Evolutionary conservation across 1,140 invertebrate species (phyloP).

Genomic region (Streblospio benedicti): DNA sequence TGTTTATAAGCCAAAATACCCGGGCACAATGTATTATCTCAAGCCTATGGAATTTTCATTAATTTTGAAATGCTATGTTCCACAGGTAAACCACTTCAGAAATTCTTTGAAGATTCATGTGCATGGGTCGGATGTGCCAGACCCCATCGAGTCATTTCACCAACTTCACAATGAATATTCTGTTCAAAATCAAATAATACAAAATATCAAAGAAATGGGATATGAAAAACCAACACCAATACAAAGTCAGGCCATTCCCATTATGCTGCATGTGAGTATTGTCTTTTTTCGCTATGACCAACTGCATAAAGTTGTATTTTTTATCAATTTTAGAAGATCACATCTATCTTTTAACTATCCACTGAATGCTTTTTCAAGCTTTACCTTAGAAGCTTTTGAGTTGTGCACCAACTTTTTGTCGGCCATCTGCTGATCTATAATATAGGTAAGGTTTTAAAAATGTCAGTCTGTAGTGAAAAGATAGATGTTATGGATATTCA

Average conservation of each 20-base stretch:
- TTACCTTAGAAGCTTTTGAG: too few relatives aligned
- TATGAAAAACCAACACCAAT: constrained; percentile 80
- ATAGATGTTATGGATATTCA: too few relatives aligned
- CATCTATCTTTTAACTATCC: too few relatives aligned
- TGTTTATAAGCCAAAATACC: not conserved
- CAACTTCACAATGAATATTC: constrained; percentile 47
- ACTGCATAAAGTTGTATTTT: too few relatives aligned
- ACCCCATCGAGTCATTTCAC: constrained; percentile 64
- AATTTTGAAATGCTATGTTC: constrained; percentile 17
- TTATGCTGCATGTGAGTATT: constrained; percentile 58
- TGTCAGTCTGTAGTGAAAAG: too few relatives aligned
- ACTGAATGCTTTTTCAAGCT: too few relatives aligned
- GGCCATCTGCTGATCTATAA: too few relatives aligned
- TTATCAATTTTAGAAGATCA: too few relatives aligned
- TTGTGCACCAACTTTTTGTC: too few relatives aligned
- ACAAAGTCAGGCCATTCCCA: constrained; percentile 87
- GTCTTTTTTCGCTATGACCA: not conserved
- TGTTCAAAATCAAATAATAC: constrained; percentile 51
- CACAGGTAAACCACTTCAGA: constrained; percentile 62
- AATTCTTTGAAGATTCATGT: constrained; percentile 69
- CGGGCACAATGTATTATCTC: not conserved
- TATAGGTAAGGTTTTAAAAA: too few relatives aligned
- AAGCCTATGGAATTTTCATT: not conserved
- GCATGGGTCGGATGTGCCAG: constrained; percentile 65
- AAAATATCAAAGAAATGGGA: constrained; percentile 65